A percentile compares a stretch with the other conserved stretches of the same genome.
Conservation (phyloP, 2,113 vertebrate species). For the Hydrochoerus hydrochaeris region DNA sequence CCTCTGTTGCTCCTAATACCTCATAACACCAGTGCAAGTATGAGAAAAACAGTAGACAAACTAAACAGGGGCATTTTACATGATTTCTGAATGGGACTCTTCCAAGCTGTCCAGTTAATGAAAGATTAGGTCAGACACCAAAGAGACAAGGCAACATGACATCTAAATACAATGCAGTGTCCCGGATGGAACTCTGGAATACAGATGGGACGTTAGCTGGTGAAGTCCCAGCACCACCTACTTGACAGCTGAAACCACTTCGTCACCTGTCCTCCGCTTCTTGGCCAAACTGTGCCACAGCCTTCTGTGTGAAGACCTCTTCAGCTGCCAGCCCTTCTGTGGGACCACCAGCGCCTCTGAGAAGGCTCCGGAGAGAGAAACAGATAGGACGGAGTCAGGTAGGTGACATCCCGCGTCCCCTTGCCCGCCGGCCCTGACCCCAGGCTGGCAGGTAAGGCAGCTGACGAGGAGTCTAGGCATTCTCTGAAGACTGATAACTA, state of each 20-base stretch:
- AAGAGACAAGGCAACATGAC: accelerated
- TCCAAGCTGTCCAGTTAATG: neutral
- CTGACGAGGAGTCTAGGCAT: too few species aligned
- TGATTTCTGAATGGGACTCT: neutral
- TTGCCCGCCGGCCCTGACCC: neutral
- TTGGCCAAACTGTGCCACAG: constrained; percentile 97
- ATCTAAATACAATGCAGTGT: accelerated
- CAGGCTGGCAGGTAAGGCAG: neutral
- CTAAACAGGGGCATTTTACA: neutral
- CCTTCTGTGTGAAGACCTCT: constrained; percentile 96
- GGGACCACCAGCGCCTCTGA: constrained; percentile 82
- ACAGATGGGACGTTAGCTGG: neutral
- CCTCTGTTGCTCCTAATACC: neutral
- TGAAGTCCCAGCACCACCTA: neutral
- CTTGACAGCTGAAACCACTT: neutral
- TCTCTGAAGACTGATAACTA: neutral
- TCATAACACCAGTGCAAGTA: neutral
- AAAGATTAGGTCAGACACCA: neutral
- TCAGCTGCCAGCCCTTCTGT: constrained; percentile 95
- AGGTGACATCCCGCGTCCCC: neutral
- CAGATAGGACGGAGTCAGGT: constrained; percentile 84
- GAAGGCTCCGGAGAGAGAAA: constrained; percentile 77
- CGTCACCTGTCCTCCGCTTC: constrained; percentile 97
- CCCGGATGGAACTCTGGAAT: neutral
- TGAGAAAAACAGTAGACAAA: neutral